These are phyloP conservation scores for Sarcoramphus papa DNA, from an alignment of 2,797 vertebrate genomes.

Conservation along the genomic window DNA sequence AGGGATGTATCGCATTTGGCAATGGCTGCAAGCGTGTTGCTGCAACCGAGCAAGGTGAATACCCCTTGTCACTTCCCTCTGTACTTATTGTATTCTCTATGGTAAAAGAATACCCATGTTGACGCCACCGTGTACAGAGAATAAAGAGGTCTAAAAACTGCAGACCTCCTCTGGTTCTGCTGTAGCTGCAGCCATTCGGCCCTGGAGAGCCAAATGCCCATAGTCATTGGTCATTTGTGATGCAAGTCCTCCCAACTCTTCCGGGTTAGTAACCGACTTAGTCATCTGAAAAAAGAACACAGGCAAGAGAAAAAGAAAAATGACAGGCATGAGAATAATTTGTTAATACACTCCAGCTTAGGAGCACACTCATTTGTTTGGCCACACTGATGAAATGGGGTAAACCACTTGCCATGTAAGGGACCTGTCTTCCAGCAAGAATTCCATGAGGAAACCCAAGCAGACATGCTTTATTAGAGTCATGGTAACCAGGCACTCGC, in stretches of 20 bases:
- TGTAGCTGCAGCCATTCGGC: constrained; percentile 91
- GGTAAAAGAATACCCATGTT: not conserved
- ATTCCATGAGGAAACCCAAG: constrained; percentile 53
- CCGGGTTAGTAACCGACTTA: constrained; percentile 96
- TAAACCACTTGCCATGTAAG: not conserved
- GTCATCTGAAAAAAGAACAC: constrained; percentile 89
- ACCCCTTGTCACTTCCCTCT: not conserved
- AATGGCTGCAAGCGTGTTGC: not conserved
- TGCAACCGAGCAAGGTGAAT: not conserved
- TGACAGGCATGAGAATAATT: constrained; percentile 54
- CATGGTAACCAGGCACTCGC: not conserved
- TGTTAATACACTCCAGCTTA: constrained; percentile 56
- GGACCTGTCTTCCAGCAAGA: not conserved
- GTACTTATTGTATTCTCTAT: not conserved
- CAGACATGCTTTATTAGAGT: constrained; percentile 63
- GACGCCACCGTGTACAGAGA: not conserved
- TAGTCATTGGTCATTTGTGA: constrained; percentile 98
- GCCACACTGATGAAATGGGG: not conserved
- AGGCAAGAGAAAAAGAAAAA: constrained; percentile 68
- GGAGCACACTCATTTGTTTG: constrained; percentile 37
- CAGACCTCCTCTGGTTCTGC: constrained; percentile 96
- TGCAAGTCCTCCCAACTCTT: constrained; percentile 94
- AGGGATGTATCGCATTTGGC: not conserved
- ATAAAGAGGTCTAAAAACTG: constrained; percentile 45
- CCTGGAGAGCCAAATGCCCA: constrained; percentile 92